These are phyloP conservation scores for Octomys mimax DNA, from an alignment of 2,797 vertebrate genomes.

Conservation along the genomic window DNA sequence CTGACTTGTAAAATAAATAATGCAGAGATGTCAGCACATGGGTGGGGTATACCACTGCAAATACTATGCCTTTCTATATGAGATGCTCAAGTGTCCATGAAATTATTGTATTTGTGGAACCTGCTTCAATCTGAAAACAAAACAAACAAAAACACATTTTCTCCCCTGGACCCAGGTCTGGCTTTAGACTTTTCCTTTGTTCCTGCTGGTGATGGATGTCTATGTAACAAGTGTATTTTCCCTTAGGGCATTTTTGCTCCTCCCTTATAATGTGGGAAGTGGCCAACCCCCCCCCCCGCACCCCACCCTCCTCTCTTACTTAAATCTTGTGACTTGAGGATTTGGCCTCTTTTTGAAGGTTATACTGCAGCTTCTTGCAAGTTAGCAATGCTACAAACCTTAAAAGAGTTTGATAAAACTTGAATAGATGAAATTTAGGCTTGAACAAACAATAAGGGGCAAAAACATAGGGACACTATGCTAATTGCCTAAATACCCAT, in stretches of 20 bases:
- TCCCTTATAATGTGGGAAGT: background rate
- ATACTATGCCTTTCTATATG: background rate
- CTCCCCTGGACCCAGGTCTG: background rate
- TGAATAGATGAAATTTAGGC: background rate
- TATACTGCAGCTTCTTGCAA: background rate
- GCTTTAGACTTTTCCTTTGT: background rate
- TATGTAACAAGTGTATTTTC: background rate
- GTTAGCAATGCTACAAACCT: background rate
- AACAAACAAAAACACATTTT: background rate
- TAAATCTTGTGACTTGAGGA: conserved; percentile 40
- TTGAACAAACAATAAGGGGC: background rate
- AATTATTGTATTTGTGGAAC: background rate
- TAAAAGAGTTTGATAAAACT: conserved; percentile 16
- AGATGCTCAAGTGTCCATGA: background rate
- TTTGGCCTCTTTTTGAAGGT: background rate
- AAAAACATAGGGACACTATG: background rate
- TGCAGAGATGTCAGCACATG: background rate
- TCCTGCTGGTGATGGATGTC: background rate
- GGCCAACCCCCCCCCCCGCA: background rate
- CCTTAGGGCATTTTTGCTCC: background rate
- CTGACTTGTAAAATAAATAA: background rate
- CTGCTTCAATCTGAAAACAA: background rate
- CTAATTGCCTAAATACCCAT: background rate
- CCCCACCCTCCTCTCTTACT: background rate
- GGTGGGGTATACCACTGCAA: background rate